phyloP scores from a whole-genome alignment of 2,888 invertebrate genomes.

The Leistus spinibarbis region DNA sequence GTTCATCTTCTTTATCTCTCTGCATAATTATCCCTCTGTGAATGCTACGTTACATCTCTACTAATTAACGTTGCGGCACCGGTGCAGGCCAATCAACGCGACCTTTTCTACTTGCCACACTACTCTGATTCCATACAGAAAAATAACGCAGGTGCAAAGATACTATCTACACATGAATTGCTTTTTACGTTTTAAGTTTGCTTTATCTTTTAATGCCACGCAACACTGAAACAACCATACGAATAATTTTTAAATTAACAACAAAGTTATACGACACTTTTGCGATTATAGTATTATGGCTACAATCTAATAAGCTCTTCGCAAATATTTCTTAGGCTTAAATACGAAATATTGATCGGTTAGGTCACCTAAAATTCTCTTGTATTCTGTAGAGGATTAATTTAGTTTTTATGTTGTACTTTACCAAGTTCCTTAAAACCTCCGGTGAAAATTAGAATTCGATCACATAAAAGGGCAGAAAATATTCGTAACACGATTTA shows the following conservation, averaged over 20 bases:
- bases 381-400: too few relatives aligned
- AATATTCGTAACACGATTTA: not conserved
- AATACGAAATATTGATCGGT: too few relatives aligned
- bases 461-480: not conserved
- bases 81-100: slow-evolving; percentile 16
- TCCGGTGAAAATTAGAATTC: not conserved
- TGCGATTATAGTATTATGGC: too few relatives aligned
- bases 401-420: not conserved
- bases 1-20: slow-evolving; percentile 38
- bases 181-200: too few relatives aligned
- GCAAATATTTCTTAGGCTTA: too few relatives aligned
- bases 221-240: too few relatives aligned
- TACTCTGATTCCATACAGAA: not conserved
- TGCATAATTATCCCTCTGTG: slow-evolving; percentile 34
- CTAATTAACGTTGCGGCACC: slow-evolving; percentile 20
- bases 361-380: too few relatives aligned
- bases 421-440: not conserved
- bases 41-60: slow-evolving; percentile 17
- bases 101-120: not conserved
- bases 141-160: not conserved
- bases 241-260: too few relatives aligned
- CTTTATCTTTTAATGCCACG: too few relatives aligned
- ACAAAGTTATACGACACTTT: too few relatives aligned
- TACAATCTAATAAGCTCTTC: too few relatives aligned
- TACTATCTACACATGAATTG: too few relatives aligned